Base-by-base conservation (phyloP, 2,113 vertebrate genomes). In the Leuciscus idus region DNA sequence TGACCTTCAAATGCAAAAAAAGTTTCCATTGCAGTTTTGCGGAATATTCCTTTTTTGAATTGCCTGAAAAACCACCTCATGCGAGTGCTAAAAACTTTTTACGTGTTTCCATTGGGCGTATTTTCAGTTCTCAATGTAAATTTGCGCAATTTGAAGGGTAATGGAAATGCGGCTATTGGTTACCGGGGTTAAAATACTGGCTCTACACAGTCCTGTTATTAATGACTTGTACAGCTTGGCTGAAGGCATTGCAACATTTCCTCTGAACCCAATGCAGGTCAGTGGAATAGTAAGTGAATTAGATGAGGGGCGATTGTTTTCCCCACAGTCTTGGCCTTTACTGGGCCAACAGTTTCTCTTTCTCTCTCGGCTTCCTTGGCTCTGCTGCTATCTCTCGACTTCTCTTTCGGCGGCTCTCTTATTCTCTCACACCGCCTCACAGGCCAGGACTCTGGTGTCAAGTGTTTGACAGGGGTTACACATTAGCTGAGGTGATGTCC, bases 211-310 rank as follows among this genome's bases (percentile, higher is more conserved):
- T n/a, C 11, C 21, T 68, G 39, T 68, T 68, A 19, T 19, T 68
- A 7, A 33, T 68, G 17, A 68, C 61, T 43, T 80, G 77, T 36
- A 26, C 50, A 68, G 39, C 43, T 82, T 68, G 46, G 26, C 80
- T 68, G 9, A 68, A 28, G 23, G 36, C 80, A 66, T 15, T 21
- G 62, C 46, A 82, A 55, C 62, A 57, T 73, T 82, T 62, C 70
- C 70, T 75, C 70, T 74, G 21, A n/a, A 66, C 57, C 39, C 79
- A 83, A 64, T 76, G 70, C 28, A 83, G 87, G 77, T 82, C 83
- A 85, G 8, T 39, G 78, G 87, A 85, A 81, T 82, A 85, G 83
- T 81, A 85, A 88, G 87, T 88, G 87, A 88, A 88, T 62, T 68
- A 84, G 83, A 88, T 79, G 87, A 85, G 83, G 68, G 86, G 83